Conservation (phyloP, 1,140 invertebrate species). For the Eumeta japonica region DNA sequence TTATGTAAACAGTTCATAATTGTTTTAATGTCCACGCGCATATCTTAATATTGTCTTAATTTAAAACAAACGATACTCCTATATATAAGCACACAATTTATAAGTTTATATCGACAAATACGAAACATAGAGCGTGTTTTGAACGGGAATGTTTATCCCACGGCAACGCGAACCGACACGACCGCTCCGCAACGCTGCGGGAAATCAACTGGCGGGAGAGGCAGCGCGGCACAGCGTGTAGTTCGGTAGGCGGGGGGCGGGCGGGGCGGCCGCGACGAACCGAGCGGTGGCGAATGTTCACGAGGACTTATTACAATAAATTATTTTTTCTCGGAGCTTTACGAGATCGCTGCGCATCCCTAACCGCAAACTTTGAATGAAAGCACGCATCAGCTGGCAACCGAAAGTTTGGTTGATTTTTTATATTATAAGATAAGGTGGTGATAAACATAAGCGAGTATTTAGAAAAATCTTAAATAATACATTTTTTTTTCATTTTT, state of each 20-base stretch:
- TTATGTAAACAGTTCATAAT: slow-evolving; percentile 25
- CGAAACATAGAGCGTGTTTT: slow-evolving; percentile 50
- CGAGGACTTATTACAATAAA: slow-evolving; percentile 56
- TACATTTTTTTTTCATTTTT: slow-evolving; percentile 7
- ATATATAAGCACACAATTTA: too few species aligned
- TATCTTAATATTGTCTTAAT: too few species aligned
- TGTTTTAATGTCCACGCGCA: slow-evolving; percentile 13
- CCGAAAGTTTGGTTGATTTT: slow-evolving; percentile 5
- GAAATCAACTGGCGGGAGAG: slow-evolving; percentile 43
- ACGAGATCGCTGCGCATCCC: slow-evolving; percentile 35
- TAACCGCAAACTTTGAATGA: slow-evolving; percentile 35
- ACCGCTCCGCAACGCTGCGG: slow-evolving; percentile 44
- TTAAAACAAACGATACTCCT: too few species aligned
- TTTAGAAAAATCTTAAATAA: too few species aligned
- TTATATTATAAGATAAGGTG: too few species aligned
- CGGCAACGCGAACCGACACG: slow-evolving; percentile 43
- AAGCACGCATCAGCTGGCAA: slow-evolving; percentile 27
- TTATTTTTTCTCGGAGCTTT: slow-evolving; percentile 50
- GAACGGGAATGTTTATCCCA: slow-evolving; percentile 34
- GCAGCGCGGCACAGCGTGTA: slow-evolving; percentile 51
- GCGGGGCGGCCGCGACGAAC: slow-evolving; percentile 17
- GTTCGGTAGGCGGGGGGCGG: slow-evolving; percentile 37
- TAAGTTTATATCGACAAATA: too few species aligned
- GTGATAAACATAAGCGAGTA: too few species aligned
- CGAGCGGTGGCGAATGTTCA: slow-evolving; percentile 50